Percentiles rank a stretch among this genome's conserved stretches.
Evolutionary conservation across 2,113 vertebrate species (phyloP).

Genomic region (Rissa tridactyla): DNA sequence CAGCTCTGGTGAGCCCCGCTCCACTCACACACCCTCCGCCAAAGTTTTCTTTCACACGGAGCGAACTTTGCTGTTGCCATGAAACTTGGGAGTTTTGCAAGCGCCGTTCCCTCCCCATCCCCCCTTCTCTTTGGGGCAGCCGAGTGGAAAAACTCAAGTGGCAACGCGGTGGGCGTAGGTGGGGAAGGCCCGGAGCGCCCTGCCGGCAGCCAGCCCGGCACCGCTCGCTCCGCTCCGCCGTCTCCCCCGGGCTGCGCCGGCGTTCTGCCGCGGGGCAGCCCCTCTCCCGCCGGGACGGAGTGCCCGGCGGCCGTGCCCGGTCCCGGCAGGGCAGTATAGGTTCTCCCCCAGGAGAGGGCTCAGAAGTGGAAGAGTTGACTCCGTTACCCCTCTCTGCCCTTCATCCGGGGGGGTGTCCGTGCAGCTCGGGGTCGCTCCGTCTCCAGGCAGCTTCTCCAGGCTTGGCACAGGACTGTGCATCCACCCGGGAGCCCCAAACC

Average conservation of each 20-base stretch:
- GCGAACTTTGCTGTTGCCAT: slow-evolving; percentile 38
- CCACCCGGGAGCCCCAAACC: not conserved
- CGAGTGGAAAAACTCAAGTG: not conserved
- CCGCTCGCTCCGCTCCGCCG: not conserved
- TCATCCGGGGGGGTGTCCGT: not conserved
- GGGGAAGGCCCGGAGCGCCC: not conserved
- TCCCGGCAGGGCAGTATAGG: accelerated
- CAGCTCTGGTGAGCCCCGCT: not conserved
- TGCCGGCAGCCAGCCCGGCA: not conserved
- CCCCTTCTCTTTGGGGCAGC: not conserved
- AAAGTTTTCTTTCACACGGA: slow-evolving; percentile 42
- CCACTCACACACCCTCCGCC: not conserved
- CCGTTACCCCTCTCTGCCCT: accelerated
- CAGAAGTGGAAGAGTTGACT: not conserved
- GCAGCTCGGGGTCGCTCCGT: not conserved
- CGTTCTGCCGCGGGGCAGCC: not conserved
- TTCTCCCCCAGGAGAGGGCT: not conserved
- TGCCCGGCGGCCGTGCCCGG: not conserved
- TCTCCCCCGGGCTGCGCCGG: too few species aligned
- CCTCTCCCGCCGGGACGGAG: not conserved
- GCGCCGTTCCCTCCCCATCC: not conserved
- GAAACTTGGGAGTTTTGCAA: not conserved
- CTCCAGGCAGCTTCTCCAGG: not conserved
- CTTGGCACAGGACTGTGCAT: not conserved
- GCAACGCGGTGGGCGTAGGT: not conserved